Base-by-base conservation (phyloP, 2,797 vertebrate species). In the Antennarius maculatus region DNA sequence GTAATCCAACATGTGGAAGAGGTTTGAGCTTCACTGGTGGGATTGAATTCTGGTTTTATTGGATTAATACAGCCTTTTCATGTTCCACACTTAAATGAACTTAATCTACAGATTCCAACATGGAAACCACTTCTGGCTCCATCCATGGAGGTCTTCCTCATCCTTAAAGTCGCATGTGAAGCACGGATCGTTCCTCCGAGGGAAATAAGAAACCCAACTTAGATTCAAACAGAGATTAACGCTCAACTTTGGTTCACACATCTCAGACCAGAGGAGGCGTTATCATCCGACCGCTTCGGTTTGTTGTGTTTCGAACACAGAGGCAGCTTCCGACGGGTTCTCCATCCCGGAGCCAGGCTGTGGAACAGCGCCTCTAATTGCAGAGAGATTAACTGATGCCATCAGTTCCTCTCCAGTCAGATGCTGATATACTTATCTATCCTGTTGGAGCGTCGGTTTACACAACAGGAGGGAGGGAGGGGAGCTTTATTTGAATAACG, bases 381-480 rank as follows among this genome's bases (percentile, higher is more conserved):
- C 82, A 64, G 80, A 60, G 52, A 76, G 88, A 88, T 90, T 88
- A 92, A 72, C 66, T 75, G 81, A 89, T 88, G 81, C 55, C 76
- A 86, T 85, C 80, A n/a, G 72, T 62, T 69, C 49, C 29, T 53
- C 15, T 62, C 54, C 64, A 41, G 43, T 67, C 67, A 66, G 70
- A 81, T 59, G 48, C 51, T 74, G 77, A 77, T 82, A 66, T 79
- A 76, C 54, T 4, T 62, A 85, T 86, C 74, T 77, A 43, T 70
- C 67, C 69, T 76, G 70, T 71, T 79, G 74, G 12, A 71, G 70
- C 62, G 12, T 65, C 66, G 69, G 61, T 82, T 82, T 62, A 64
- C 79, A 83, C 69, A 72, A 86, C 82, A 71, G 62, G 60, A 74
- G 15, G 28, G 63, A 49, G 45, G 49, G 16, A 43, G 61, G 61